phyloP scores from a whole-genome alignment of 2,888 invertebrate species.

The Steromphala cineraria region DNA sequence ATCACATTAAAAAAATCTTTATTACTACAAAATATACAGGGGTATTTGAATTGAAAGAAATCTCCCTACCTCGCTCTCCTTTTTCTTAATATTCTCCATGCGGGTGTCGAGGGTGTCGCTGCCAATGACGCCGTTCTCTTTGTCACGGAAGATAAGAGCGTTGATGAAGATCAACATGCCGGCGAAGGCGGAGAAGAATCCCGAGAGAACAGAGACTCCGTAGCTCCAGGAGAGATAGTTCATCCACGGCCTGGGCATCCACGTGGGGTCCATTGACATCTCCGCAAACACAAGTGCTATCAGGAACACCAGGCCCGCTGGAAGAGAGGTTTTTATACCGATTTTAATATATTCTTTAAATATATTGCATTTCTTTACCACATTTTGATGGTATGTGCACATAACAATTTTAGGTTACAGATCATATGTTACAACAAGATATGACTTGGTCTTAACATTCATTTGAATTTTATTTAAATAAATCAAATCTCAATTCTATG shows the following conservation, averaged over 20 bases:
- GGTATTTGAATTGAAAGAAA: too few relatives aligned
- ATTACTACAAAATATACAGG: too few relatives aligned
- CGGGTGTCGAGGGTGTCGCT: neutral
- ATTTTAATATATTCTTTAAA: too few relatives aligned
- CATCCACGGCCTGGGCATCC: constrained; percentile 96
- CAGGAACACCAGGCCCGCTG: constrained; percentile 64
- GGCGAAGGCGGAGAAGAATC: constrained; percentile 70
- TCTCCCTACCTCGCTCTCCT: neutral
- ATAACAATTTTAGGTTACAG: too few relatives aligned
- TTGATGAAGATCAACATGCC: constrained; percentile 66
- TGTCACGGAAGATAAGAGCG: constrained; percentile 51
- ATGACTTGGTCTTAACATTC: too few relatives aligned
- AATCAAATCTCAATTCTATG: too few relatives aligned
- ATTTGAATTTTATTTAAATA: too few relatives aligned
- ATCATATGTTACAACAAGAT: too few relatives aligned
- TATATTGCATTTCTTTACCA: too few relatives aligned
- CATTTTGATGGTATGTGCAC: too few relatives aligned
- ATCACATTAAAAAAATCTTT: too few relatives aligned
- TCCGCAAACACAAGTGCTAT: constrained; percentile 84
- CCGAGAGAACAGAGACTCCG: constrained; percentile 87
- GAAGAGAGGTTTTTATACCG: constrained; percentile 24
- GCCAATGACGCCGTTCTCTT: constrained; percentile 13
- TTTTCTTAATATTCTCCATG: neutral
- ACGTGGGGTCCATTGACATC: constrained; percentile 89
- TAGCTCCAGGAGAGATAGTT: constrained; percentile 98